phyloP scores from a whole-genome alignment of 2,797 vertebrate genomes.

The Sarcophilus harrisii region DNA sequence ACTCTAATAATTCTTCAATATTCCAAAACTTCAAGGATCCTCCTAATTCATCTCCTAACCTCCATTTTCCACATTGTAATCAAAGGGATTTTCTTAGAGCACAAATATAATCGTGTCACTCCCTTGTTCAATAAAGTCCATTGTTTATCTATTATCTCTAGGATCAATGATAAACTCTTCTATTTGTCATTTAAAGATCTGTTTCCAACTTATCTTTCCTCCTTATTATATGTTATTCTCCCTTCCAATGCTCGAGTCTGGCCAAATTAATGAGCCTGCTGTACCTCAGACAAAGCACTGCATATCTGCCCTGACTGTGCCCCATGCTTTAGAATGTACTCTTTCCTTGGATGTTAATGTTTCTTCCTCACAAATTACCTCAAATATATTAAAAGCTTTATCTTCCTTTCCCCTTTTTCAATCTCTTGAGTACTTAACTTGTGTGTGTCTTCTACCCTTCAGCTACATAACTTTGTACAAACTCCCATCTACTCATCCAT shows the following conservation, averaged over 20 bases:
- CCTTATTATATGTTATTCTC: neutral
- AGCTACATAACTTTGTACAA: too few relatives aligned
- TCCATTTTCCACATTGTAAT: neutral
- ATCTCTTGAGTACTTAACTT: too few relatives aligned
- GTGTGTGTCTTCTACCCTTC: too few relatives aligned
- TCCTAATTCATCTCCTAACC: neutral
- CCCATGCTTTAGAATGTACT: too few relatives aligned
- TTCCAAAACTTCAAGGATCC: neutral
- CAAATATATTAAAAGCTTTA: too few relatives aligned
- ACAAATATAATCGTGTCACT: neutral
- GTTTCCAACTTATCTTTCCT: neutral
- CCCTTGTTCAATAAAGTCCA: neutral
- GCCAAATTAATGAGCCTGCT: too few relatives aligned
- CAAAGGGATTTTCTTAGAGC: neutral
- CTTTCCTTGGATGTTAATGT: too few relatives aligned
- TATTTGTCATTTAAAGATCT: neutral
- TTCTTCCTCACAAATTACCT: too few relatives aligned
- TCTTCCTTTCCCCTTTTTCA: too few relatives aligned
- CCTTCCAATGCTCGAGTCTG: too few relatives aligned
- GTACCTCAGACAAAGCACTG: neutral
- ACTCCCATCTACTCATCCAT: too few relatives aligned
- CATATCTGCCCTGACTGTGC: neutral
- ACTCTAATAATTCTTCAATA: neutral
- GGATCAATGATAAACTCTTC: neutral
- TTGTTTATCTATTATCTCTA: neutral